These are phyloP conservation scores for Anoplolepis gracilipes DNA, from an alignment of 1,140 invertebrate species.

Conservation along the genomic window DNA sequence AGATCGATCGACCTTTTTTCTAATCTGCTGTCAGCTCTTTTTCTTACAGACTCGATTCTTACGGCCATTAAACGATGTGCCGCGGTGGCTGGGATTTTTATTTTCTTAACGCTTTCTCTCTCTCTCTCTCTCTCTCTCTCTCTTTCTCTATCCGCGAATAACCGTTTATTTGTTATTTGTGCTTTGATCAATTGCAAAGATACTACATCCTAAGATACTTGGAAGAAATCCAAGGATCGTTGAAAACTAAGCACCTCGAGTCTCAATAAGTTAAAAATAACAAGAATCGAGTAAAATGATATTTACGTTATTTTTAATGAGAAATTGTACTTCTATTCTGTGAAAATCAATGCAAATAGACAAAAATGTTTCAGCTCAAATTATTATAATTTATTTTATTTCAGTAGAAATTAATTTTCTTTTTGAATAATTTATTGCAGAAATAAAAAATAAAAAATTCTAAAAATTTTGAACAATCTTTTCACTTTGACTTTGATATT, in stretches of 20 bases:
- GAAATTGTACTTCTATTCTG: background rate
- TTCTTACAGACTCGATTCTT: background rate
- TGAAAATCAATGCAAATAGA: background rate
- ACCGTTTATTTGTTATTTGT: slow-evolving; percentile 26
- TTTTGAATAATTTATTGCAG: background rate
- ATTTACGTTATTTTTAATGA: background rate
- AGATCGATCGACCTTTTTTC: slow-evolving; percentile 45
- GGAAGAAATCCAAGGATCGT: background rate
- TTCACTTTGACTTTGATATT: background rate
- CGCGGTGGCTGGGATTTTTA: slow-evolving; percentile 15
- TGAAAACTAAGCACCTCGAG: background rate
- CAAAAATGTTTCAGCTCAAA: background rate
- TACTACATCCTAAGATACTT: background rate
- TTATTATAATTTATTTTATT: no score
- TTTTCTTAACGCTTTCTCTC: slow-evolving; percentile 20
- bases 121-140: no score
- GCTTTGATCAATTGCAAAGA: background rate
- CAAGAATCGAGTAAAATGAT: background rate
- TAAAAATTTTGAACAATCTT: background rate
- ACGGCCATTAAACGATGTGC: slow-evolving; percentile 30
- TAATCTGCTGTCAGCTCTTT: background rate
- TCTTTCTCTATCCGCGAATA: no score
- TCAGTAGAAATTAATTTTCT: background rate
- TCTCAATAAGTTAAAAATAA: background rate
- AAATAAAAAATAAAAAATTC: background rate